Percentiles rank a stretch among this genome's conserved stretches.
Evolutionary conservation across 2,888 invertebrate species (phyloP).

Genomic region (Dastarcus helophoroides): DNA sequence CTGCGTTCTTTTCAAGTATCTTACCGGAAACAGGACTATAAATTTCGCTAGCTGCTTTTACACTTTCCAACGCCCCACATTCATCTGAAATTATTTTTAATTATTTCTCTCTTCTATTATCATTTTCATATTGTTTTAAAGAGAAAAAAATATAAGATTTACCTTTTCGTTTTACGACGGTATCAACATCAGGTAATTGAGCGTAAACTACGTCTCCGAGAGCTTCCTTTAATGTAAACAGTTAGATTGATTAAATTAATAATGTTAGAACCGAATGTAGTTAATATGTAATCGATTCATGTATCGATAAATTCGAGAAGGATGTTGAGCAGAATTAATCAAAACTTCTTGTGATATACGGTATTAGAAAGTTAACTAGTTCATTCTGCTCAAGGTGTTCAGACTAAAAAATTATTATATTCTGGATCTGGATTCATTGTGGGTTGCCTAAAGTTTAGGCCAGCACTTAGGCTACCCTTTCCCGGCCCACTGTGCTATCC

Average conservation of each 20-base stretch:
- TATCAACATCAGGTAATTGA: constrained; percentile 77
- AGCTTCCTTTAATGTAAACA: constrained; percentile 54
- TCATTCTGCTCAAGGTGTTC: too few species aligned
- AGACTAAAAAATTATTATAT: too few species aligned
- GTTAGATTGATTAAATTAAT: too few species aligned
- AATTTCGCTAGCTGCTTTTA: constrained; percentile 97
- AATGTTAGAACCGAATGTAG: too few species aligned
- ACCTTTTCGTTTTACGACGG: constrained; percentile 58
- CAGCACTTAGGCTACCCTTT: too few species aligned
- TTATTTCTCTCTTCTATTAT: not conserved
- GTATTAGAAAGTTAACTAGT: too few species aligned
- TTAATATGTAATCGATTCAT: too few species aligned
- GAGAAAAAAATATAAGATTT: constrained; percentile 15
- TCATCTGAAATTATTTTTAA: constrained; percentile 59
- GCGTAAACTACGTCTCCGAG: constrained; percentile 96
- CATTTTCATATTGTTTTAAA: constrained; percentile 2
- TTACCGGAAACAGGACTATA: constrained; percentile 85
- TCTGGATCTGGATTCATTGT: too few species aligned
- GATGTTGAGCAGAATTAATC: too few species aligned
- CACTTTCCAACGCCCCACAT: constrained; percentile 94
- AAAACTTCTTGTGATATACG: not conserved
- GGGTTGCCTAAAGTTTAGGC: too few species aligned
- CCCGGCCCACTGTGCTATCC: too few species aligned
- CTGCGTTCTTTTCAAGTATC: constrained; percentile 70
- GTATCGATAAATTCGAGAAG: too few species aligned